A percentile compares a stretch with the other conserved stretches of the same genome.
Evolutionary conservation across 2,888 invertebrate genomes (phyloP).

Genomic region (Cosmia trapezina): DNA sequence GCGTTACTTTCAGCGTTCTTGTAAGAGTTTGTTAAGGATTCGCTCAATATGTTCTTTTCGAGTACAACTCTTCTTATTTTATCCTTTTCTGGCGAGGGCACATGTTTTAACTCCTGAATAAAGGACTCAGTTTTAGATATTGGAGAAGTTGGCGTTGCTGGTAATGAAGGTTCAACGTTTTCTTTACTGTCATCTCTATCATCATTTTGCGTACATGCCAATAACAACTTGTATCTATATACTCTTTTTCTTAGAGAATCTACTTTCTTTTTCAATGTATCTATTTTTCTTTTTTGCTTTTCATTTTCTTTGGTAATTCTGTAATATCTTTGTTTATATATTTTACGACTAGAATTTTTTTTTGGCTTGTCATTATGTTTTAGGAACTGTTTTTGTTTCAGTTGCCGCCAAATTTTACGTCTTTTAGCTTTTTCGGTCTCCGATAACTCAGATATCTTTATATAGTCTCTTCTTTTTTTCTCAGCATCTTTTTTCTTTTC

Average conservation of each 20-base stretch:
- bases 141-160: background rate
- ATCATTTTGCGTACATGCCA: conserved; percentile 13
- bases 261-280: conserved; percentile 16
- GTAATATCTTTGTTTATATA: conserved; percentile 26
- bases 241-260: conserved; percentile 25
- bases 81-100: conserved; percentile 13
- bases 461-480: conserved; percentile 5
- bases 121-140: conserved; percentile 14
- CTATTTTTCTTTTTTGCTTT: conserved; percentile 19
- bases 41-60: conserved; percentile 14
- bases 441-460: conserved; percentile 6
- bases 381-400: conserved; percentile 3
- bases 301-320: conserved; percentile 25
- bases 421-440: background rate
- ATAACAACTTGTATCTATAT: conserved; percentile 28
- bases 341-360: too few species aligned
- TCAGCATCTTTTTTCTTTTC: conserved; percentile 14
- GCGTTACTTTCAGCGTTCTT: conserved; percentile 2
- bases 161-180: conserved; percentile 1
- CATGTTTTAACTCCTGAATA: conserved; percentile 5
- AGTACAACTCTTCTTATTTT: conserved; percentile 17
- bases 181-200: background rate
- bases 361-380: background rate
- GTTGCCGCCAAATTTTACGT: conserved; percentile 9
- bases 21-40: conserved; percentile 7